Percentiles rank a stretch among this genome's conserved stretches.
Evolutionary conservation across 1,140 invertebrate genomes (phyloP).

Genomic region (Drosophila auraria): DNA sequence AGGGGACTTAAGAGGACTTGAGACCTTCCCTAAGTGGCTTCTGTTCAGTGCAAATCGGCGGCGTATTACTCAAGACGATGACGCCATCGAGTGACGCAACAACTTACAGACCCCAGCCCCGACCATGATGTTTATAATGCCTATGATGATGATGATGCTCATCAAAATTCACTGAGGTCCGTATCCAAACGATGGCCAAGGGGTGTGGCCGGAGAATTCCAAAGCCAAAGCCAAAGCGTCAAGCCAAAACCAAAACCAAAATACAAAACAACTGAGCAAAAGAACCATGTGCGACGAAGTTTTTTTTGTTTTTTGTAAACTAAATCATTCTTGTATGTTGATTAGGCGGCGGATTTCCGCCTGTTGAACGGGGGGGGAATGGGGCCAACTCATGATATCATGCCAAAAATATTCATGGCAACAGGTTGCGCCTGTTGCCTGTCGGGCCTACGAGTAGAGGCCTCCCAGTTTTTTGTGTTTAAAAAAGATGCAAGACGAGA

Average conservation of each 20-base stretch:
- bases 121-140: slow-evolving; percentile 13
- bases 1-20: slow-evolving; percentile 9
- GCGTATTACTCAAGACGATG: slow-evolving; percentile 47
- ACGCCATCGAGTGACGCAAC: slow-evolving; percentile 69
- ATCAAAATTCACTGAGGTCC: slow-evolving; percentile 22
- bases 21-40: slow-evolving; percentile 22
- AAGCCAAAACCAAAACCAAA: slow-evolving; percentile 30
- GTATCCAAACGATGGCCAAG: not conserved
- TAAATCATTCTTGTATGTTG: slow-evolving; percentile 40
- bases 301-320: not conserved
- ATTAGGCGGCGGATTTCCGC: slow-evolving; percentile 65
- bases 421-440: slow-evolving; percentile 8
- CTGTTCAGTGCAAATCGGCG: slow-evolving; percentile 8
- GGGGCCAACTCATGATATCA: slow-evolving; percentile 25
- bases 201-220: slow-evolving; percentile 23
- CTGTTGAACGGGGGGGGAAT: not conserved
- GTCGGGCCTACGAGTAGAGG: not conserved
- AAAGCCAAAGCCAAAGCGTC: slow-evolving; percentile 17
- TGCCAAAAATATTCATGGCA: slow-evolving; percentile 8
- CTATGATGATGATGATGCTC: slow-evolving; percentile 25
- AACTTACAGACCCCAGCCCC: slow-evolving; percentile 44
- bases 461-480: not conserved
- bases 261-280: slow-evolving; percentile 11
- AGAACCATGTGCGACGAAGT: slow-evolving; percentile 34
- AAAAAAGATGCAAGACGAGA: slow-evolving; percentile 1